Percentiles rank a stretch among this genome's conserved stretches.
Evolutionary conservation across 2,113 vertebrate genomes (phyloP).

Genomic region (Meriones unguiculatus): DNA sequence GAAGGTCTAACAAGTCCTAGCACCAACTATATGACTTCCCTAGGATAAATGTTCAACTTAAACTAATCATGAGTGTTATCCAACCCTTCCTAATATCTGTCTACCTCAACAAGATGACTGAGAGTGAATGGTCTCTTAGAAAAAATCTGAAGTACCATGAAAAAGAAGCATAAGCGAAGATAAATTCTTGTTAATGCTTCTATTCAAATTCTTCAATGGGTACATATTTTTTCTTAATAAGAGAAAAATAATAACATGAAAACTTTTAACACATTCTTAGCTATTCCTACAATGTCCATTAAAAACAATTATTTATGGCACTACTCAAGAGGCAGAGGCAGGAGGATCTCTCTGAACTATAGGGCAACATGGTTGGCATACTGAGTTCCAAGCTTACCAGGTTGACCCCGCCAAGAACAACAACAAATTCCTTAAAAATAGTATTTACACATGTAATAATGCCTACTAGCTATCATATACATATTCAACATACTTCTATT

Average conservation of each 20-base stretch:
- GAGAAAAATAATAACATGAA: not conserved
- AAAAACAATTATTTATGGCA: conserved; percentile 7
- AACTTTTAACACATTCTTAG: not conserved
- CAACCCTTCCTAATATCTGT: not conserved
- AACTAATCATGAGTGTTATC: not conserved
- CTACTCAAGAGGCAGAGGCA: not conserved
- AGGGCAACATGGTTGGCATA: not conserved
- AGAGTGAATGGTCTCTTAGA: not conserved
- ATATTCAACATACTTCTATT: not conserved
- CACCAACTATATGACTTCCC: not conserved
- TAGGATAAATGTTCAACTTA: not conserved
- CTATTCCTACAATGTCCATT: not conserved
- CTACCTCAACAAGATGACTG: not conserved
- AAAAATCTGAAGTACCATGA: not conserved
- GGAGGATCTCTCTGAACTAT: not conserved
- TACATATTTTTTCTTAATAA: not conserved
- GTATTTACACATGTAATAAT: not conserved
- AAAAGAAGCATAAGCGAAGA: not conserved
- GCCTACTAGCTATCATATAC: not conserved
- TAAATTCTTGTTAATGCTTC: not conserved
- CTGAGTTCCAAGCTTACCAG: not conserved
- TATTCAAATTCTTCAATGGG: not conserved
- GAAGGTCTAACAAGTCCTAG: not conserved
- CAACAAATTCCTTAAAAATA: not conserved
- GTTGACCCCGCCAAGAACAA: not conserved